Evolutionary conservation across 2,797 vertebrate genomes (phyloP), one percentile per base, ranked within the genome.

Genomic region (Yasuhikotakia modesta): DNA sequence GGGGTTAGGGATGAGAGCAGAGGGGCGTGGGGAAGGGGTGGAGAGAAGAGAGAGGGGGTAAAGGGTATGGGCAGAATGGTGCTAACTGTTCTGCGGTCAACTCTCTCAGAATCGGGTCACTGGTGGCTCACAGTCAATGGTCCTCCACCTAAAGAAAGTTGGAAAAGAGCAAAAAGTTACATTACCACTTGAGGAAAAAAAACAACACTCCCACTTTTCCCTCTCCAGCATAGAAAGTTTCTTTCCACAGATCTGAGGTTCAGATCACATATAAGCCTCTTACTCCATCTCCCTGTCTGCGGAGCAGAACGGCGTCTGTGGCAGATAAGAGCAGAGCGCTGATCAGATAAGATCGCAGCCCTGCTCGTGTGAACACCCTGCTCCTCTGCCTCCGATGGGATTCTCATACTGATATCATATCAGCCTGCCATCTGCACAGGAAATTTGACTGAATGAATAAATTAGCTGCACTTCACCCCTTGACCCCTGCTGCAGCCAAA

Each of bases 381-480:
- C 70, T 72, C 71, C 66, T 70, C 58, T 73, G 78, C 55, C 82
- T 79, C 81, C 53, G 64, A 84, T 83, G 83, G 91, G 82, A 84
- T 83, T 86, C 78, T 81, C 81, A 83, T 76, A 79, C 87, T 88
- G 92, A 93, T 93, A 92, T 90, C 88, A 85, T 92, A 93, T 93
- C 93, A 87, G 89, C 87, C 86, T 87, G 83, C 91, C 93, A 94
- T 93, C 92, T 94, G 92, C 90, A 90, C 88, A 92, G 92, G 90
- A 94, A 92, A 94, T 93, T 90, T 92, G 91, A 93, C 91, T 93
- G 92, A 94, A 92, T 93, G 92, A 94, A 94, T 93, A 93, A 92
- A 94, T 94, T 93, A 94, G 92, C 91, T 81, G 86, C 90, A 92
- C 91, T 93, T 94, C 91, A 93, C 93, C 92, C 82, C 76, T 50